Evolutionary conservation across 2,113 vertebrate species (phyloP).

Genomic region (Ophthalmolycus amberensis): DNA sequence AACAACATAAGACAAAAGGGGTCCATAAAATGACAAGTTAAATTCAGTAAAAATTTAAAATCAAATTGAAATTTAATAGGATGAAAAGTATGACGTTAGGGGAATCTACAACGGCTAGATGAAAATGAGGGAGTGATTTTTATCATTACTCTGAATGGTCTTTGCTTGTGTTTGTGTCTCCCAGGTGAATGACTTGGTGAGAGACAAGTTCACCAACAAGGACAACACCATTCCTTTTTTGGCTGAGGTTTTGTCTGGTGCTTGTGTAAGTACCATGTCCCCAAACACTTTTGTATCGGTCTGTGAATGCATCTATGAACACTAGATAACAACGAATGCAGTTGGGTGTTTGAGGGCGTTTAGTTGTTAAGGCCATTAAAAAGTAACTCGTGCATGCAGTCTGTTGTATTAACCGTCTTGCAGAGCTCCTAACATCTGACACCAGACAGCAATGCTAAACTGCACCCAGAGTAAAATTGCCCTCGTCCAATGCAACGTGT

Average conservation of each 20-base stretch:
- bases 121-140: background rate
- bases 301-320: slow-evolving; percentile 8
- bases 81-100: background rate
- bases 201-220: slow-evolving; percentile 93
- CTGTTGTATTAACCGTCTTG: slow-evolving; percentile 12
- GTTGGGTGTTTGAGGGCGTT: background rate
- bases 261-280: slow-evolving; percentile 90
- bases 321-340: background rate
- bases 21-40: background rate
- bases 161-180: slow-evolving; percentile 21
- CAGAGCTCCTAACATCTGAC: slow-evolving; percentile 19
- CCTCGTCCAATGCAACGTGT: slow-evolving; percentile 44
- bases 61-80: background rate
- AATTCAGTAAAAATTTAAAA: background rate
- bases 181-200: slow-evolving; percentile 97
- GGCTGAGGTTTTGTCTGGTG: slow-evolving; percentile 93
- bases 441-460: background rate
- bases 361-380: background rate
- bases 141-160: background rate
- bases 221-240: slow-evolving; percentile 89
- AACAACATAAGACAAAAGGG: background rate
- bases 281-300: background rate
- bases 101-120: background rate
- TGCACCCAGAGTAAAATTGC: slow-evolving; percentile 10
- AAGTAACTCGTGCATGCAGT: slow-evolving; percentile 19